Conservation (phyloP, 2,797 vertebrate genomes). For the Acanthiza pusilla region DNA sequence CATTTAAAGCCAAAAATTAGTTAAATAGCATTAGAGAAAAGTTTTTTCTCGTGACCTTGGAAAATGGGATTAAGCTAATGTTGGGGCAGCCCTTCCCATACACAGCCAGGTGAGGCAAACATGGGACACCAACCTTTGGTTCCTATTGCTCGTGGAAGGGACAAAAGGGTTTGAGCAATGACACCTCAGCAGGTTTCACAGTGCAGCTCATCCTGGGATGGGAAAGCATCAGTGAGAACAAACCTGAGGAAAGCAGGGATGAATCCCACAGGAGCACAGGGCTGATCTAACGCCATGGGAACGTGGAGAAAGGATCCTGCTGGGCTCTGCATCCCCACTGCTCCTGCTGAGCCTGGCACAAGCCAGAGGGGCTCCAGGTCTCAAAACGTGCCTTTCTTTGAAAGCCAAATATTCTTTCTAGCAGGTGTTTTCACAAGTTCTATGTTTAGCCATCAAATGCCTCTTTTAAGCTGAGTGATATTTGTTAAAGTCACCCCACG, state of each 20-base stretch:
- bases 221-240: neutral
- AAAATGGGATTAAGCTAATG: neutral
- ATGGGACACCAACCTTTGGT: neutral
- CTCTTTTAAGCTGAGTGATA: neutral
- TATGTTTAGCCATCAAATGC: neutral
- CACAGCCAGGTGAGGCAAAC: neutral
- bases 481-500: neutral
- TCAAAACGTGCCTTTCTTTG: fast-evolving
- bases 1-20: neutral
- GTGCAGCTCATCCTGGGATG: neutral
- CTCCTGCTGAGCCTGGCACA: neutral
- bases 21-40: neutral
- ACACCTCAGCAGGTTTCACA: neutral
- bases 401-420: neutral
- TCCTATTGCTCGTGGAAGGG: neutral
- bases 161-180: neutral
- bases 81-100: neutral
- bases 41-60: neutral
- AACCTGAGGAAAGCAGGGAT: neutral
- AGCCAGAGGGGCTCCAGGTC: neutral
- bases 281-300: neutral
- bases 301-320: neutral
- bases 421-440: neutral
- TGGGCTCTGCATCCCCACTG: neutral
- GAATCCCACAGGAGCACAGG: neutral